Evolutionary conservation across 2,113 vertebrate species (phyloP).

Genomic region (Chloebia gouldiae): DNA sequence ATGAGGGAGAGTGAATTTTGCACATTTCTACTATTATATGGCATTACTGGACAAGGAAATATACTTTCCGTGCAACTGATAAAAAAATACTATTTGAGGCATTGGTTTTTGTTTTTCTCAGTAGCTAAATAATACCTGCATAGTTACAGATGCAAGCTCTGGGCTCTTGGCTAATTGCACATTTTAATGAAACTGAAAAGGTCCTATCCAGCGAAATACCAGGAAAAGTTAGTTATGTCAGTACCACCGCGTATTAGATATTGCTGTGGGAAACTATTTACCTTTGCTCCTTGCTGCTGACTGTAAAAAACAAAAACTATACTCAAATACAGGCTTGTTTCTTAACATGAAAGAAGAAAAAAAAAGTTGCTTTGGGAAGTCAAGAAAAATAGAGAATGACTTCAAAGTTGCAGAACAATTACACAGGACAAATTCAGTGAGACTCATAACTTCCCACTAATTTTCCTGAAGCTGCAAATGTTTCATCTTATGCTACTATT

Average conservation of each 20-base stretch:
- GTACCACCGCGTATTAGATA: not conserved
- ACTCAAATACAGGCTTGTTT: not conserved
- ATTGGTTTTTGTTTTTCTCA: not conserved
- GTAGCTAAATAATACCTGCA: not conserved
- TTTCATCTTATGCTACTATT: not conserved
- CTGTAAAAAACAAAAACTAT: not conserved
- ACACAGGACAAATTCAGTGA: not conserved
- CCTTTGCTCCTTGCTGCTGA: not conserved
- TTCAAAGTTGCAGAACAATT: not conserved
- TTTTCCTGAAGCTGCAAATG: not conserved
- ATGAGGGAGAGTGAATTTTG: not conserved
- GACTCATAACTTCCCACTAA: not conserved
- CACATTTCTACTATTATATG: not conserved
- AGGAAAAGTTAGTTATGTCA: not conserved
- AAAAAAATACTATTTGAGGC: not conserved
- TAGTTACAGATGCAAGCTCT: not conserved
- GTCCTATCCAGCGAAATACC: not conserved
- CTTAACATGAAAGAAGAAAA: not conserved
- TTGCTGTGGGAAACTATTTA: not conserved
- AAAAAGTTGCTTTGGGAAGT: not conserved
- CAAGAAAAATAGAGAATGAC: not conserved
- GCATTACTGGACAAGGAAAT: not conserved
- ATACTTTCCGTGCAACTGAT: not conserved
- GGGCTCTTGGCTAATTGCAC: not conserved
- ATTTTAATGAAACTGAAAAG: not conserved